Evolutionary conservation across 1,140 invertebrate species (phyloP).

Genomic region (Dufourea novaeangliae): DNA sequence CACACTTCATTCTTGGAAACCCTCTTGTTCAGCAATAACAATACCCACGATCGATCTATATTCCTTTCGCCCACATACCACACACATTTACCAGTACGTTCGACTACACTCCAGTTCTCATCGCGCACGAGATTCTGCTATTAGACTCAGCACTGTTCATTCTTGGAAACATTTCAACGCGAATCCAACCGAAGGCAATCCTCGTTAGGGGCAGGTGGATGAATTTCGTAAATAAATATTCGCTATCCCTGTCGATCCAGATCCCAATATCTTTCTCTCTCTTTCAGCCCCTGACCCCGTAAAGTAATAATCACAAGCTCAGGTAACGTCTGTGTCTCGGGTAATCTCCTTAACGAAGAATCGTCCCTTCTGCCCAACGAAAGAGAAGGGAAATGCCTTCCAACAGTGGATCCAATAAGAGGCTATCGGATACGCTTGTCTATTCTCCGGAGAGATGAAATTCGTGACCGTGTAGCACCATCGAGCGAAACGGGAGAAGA

Average conservation of each 20-base stretch:
- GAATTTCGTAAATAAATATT: neutral
- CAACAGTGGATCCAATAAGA: constrained; percentile 65
- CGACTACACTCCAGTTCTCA: neutral
- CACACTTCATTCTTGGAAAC: too few species aligned
- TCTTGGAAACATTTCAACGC: neutral
- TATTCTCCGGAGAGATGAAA: constrained; percentile 67
- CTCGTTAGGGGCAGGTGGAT: neutral
- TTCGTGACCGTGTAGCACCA: constrained; percentile 44
- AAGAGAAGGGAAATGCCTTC: constrained; percentile 21
- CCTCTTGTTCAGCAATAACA: too few species aligned
- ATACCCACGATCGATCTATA: too few species aligned
- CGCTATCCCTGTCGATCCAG: neutral
- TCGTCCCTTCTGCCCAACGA: constrained; percentile 31
- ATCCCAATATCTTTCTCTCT: neutral
- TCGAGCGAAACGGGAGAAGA: neutral
- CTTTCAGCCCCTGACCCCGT: neutral
- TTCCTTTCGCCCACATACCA: too few species aligned
- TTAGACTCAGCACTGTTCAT: neutral
- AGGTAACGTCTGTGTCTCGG: constrained; percentile 2
- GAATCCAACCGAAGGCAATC: neutral
- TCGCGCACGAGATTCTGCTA: neutral
- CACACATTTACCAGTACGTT: too few species aligned
- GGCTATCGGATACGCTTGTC: constrained; percentile 67
- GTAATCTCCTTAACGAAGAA: constrained; percentile 68
- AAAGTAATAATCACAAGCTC: constrained; percentile 31